Percentiles rank a stretch among this genome's conserved stretches.
Evolutionary conservation across 1,140 invertebrate genomes (phyloP).

Genomic region (Aricia agestis): DNA sequence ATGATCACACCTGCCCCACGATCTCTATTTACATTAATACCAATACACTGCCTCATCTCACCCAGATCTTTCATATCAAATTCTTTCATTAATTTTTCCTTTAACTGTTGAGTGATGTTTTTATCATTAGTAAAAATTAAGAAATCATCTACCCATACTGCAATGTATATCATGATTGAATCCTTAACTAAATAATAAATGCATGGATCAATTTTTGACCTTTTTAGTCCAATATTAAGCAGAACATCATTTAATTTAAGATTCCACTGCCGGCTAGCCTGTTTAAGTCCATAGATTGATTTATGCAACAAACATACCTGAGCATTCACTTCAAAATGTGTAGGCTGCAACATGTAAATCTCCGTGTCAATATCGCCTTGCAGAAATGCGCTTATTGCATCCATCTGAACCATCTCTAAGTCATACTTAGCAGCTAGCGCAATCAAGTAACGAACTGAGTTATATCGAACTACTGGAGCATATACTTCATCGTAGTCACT

Average conservation of each 20-base stretch:
- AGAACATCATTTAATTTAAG: conserved; percentile 30
- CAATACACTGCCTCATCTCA: conserved; percentile 29
- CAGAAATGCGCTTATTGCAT: conserved; percentile 33
- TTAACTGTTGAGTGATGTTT: conserved; percentile 32
- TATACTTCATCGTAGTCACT: conserved; percentile 33
- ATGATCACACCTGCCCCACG: conserved; percentile 26
- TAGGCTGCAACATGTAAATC: conserved; percentile 33
- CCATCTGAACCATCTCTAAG: conserved; percentile 33
- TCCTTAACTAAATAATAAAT: conserved; percentile 29
- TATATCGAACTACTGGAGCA: conserved; percentile 32
- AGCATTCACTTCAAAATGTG: conserved; percentile 21
- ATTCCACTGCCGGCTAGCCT: conserved; percentile 36
- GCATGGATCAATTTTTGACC: conserved; percentile 33
- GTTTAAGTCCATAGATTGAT: conserved; percentile 38
- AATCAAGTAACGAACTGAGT: conserved; percentile 29
- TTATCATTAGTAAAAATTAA: conserved; percentile 39
- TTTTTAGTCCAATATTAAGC: conserved; percentile 30
- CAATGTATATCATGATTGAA: conserved; percentile 28
- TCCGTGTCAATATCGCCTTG: conserved; percentile 34
- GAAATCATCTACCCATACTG: conserved; percentile 38
- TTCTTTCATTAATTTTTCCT: conserved; percentile 28
- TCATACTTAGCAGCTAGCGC: conserved; percentile 31
- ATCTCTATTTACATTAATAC: conserved; percentile 31
- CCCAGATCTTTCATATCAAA: conserved; percentile 33
- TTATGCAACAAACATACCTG: conserved; percentile 34